Percentiles rank a stretch among this genome's conserved stretches.
Conservation (phyloP, 2,113 vertebrate species). For the Centropus unirufus region DNA sequence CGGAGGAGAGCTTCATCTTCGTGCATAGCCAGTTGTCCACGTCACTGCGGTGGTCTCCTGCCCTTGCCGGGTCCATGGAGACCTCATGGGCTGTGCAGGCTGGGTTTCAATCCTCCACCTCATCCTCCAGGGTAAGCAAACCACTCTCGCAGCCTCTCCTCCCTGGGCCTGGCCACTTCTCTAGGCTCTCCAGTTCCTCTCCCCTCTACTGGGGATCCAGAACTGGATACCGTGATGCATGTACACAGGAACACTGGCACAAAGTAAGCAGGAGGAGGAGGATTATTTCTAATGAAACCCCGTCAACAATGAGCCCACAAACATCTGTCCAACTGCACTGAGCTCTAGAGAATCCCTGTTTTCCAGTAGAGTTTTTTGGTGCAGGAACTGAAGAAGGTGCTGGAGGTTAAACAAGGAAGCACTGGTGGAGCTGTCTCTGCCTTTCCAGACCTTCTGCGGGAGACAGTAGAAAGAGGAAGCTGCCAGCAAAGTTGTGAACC, state of each 20-base stretch:
- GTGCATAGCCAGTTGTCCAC: fast-evolving
- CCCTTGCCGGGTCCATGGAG: not conserved
- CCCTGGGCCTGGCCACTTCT: not conserved
- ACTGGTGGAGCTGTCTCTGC: not conserved
- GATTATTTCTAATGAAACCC: not conserved
- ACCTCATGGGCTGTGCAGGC: fast-evolving
- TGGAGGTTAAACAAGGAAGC: not conserved
- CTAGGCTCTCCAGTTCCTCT: not conserved
- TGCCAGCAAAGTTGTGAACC: not conserved
- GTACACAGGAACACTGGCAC: not conserved
- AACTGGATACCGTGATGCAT: fast-evolving
- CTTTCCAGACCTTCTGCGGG: not conserved
- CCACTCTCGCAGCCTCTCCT: not conserved
- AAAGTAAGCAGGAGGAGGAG: not conserved
- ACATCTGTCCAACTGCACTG: not conserved
- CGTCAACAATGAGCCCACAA: not conserved
- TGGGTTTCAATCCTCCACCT: not conserved
- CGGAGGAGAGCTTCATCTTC: not conserved
- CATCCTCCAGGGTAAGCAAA: not conserved
- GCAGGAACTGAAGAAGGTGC: not conserved
- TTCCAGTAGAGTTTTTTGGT: not conserved
- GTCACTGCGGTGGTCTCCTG: not conserved
- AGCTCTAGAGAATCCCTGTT: not conserved
- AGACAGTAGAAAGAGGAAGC: not conserved
- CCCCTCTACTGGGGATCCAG: not conserved